Evolutionary conservation across 2,888 invertebrate genomes (phyloP), one percentile per base, ranked within the genome.

Genomic region (Agonopterix alstromeriana): DNA sequence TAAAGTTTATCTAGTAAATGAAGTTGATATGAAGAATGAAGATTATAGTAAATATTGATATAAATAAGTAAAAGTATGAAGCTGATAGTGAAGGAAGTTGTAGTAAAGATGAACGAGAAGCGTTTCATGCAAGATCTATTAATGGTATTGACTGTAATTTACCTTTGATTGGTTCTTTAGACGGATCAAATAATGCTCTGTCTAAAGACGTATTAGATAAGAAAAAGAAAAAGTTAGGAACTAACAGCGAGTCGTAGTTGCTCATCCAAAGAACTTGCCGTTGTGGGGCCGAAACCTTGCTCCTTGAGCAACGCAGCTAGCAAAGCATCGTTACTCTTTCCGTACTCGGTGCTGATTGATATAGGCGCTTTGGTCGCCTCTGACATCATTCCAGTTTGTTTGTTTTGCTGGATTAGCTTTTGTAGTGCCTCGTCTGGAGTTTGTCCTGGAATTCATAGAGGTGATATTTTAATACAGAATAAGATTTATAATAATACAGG

Each of bases 271-370:
- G 89, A 85, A 77, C 90, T 91, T 59, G 93, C 92, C 53, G 93
- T 93, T n/a, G 91, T 89, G 3, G 94, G 94, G 50, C 92, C 93
- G 59, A 94, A 93, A 41, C 94, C 94, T 67, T 93, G 91, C 61
- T 93, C 91, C 77, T 93, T 93, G 45, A 94, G 78, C 48, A 94
- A 76, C 2, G 93, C 92, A 0, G 94, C 93, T 27, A 94, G 82
- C 53, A 94, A 78, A 1, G 94, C 94, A 53, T 94, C 94, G 61
- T 93, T 91, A 51, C 91, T 91, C 61, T 91, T 90, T 10, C 92
- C 92, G 50, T 88, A 91, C 61, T 89, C 89, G 8, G 89, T 90
- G 64, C 89, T 89, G 51, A 89, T 59, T 10, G 83, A 78, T 17
- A 84, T 64, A 48, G 89, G 85, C 52, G 82, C 65, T 59, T 77